Conservation (phyloP, 2,888 invertebrate genomes). For the Lampropteryx suffumata region DNA sequence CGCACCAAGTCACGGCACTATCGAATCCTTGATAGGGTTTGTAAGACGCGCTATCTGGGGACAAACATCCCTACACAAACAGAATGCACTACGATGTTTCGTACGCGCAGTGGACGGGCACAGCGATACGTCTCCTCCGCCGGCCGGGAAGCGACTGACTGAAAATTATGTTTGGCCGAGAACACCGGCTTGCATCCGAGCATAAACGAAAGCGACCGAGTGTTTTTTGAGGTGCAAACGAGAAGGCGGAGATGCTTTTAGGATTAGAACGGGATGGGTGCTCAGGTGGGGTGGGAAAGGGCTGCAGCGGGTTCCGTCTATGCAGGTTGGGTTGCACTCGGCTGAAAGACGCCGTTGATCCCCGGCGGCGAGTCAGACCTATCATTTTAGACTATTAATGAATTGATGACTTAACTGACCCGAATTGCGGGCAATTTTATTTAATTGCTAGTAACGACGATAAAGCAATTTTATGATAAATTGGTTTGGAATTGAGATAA, state of each 20-base stretch:
- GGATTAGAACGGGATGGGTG: slow-evolving; percentile 55
- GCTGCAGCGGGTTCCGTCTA: slow-evolving; percentile 64
- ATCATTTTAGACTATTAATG: slow-evolving; percentile 66
- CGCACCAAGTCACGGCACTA: slow-evolving; percentile 57
- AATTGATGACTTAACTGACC: slow-evolving; percentile 70
- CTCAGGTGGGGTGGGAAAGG: slow-evolving; percentile 70
- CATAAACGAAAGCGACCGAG: slow-evolving; percentile 77
- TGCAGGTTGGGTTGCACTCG: slow-evolving; percentile 76
- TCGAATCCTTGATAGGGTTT: slow-evolving; percentile 62
- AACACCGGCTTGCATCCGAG: slow-evolving; percentile 83
- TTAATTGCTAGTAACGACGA: slow-evolving; percentile 61
- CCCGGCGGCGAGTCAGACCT: slow-evolving; percentile 49
- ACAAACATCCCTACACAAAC: slow-evolving; percentile 75
- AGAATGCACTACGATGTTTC: slow-evolving; percentile 69
- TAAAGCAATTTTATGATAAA: slow-evolving; percentile 65
- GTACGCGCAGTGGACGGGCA: slow-evolving; percentile 56
- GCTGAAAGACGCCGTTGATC: slow-evolving; percentile 50
- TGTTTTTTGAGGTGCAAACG: slow-evolving; percentile 71
- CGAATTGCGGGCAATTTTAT: slow-evolving; percentile 66
- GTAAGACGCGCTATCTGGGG: slow-evolving; percentile 70
- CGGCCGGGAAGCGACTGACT: slow-evolving; percentile 74
- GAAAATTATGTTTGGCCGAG: slow-evolving; percentile 78
- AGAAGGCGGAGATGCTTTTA: slow-evolving; percentile 52
- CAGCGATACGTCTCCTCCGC: slow-evolving; percentile 60
- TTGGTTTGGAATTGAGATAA: slow-evolving; percentile 54